These are phyloP conservation scores for Epizoanthus stellaris DNA, from an alignment of 92 coral and sea anemone species.

Conservation along the genomic window DNA sequence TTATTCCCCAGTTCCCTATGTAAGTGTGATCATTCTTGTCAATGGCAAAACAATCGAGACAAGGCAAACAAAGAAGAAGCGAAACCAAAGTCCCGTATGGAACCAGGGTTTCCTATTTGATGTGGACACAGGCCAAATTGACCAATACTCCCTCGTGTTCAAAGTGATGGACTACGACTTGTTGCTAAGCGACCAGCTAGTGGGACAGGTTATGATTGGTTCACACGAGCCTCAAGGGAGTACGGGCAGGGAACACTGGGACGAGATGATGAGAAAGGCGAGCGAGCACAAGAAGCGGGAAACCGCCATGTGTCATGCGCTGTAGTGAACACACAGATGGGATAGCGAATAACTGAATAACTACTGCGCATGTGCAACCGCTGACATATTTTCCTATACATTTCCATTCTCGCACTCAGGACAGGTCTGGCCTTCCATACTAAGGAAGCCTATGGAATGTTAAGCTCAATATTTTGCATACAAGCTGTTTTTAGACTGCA, in stretches of 20 bases:
- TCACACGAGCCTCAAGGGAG: slow-evolving; percentile 65
- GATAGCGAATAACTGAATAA: too few relatives aligned
- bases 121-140: slow-evolving; percentile 67
- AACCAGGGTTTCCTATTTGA: slow-evolving; percentile 92
- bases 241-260: slow-evolving; percentile 90
- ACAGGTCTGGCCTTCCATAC: too few relatives aligned
- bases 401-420: too few relatives aligned
- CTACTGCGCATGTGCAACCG: too few relatives aligned
- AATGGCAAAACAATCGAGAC: slow-evolving; percentile 72
- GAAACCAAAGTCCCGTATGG: slow-evolving; percentile 82
- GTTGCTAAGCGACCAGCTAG: slow-evolving; percentile 75
- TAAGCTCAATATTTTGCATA: too few relatives aligned
- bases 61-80: slow-evolving; percentile 77
- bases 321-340: slow-evolving; percentile 26
- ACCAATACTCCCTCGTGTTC: slow-evolving; percentile 72
- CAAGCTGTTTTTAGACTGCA: too few relatives aligned
- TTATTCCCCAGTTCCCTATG: slow-evolving; percentile 63
- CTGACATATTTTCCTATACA: too few relatives aligned
- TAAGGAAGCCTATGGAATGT: too few relatives aligned
- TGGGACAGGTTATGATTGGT: slow-evolving; percentile 83
- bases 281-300: slow-evolving; percentile 65
- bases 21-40: slow-evolving; percentile 61
- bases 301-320: slow-evolving; percentile 74
- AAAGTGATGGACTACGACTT: slow-evolving; percentile 85
- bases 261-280: slow-evolving; percentile 74